These are phyloP conservation scores for Lepidocolaptes lacrymiger DNA, from an alignment of 2,797 vertebrate genomes.

Conservation along the genomic window DNA sequence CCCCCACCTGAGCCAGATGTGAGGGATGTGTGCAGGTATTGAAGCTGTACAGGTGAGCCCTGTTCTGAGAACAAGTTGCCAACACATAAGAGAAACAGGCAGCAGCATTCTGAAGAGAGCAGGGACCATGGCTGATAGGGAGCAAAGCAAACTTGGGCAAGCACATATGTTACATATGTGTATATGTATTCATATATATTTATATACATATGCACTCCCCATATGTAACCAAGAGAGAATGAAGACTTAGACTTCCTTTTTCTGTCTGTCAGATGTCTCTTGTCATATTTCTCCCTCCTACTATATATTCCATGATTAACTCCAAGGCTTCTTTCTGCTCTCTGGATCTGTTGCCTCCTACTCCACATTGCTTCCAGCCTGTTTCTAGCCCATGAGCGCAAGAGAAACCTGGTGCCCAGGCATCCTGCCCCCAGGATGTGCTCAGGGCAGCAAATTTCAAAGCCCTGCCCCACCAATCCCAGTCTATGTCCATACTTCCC, in stretches of 20 bases:
- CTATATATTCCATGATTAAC: neutral
- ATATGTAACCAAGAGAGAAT: neutral
- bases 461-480: neutral
- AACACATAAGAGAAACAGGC: neutral
- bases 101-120: neutral
- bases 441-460: neutral
- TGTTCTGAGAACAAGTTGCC: neutral
- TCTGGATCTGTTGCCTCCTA: neutral
- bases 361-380: neutral
- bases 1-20: fast-evolving
- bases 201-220: neutral
- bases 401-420: neutral
- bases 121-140: fast-evolving
- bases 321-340: neutral
- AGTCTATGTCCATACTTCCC: neutral
- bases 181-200: neutral
- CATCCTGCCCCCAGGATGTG: neutral
- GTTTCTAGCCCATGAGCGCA: fast-evolving
- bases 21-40: neutral
- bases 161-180: neutral
- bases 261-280: neutral
- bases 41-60: neutral
- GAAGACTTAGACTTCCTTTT: neutral
- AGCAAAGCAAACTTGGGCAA: neutral
- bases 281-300: neutral